Evolutionary conservation across 1,140 invertebrate genomes (phyloP), one percentile per base, ranked within the genome.

Genomic region (Tenebrio molitor): DNA sequence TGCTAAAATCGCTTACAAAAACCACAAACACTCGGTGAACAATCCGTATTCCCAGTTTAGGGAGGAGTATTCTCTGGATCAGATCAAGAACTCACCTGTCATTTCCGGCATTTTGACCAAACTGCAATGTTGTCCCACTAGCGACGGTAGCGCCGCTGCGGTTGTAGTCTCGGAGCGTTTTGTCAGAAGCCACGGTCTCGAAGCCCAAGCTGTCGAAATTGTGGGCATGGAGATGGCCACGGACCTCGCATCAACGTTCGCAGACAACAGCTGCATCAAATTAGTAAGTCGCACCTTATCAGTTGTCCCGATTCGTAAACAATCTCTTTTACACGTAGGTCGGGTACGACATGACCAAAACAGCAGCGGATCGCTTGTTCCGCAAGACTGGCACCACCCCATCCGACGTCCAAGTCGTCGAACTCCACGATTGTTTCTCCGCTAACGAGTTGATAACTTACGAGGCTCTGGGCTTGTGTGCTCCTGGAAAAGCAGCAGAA

Each of bases 401-500:
- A 1, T 85, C 85, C 6, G 93, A 98, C 82, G 92, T 99, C 1
- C 89, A 99, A 85, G 97, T 99, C 0, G 89, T 99, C n/a, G 98
- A 99, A 83, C 86, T 99, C n/a, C 98, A 99, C 79, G 98, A 99
- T 83, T 99, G 98, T 85, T 99, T 99, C 85, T 97, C 97, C 2
- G 91, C 94, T 3, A 99, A 99, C 85, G 98, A 99, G 81, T 84
- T 99, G 21, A 94, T 99, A 4, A 98, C 96, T 1, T 99, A 99
- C 80, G 97, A 99, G 87, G 97, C 96, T 1, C 87, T 99, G 12
- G 97, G 97, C 15, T 84, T 99, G 0, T 99, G 98, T 84, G 88
- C 88, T 2, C 90, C 91, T 73, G 98, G 97, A 70, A 91, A 97
- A 84, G 97, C 93, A 12, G 94, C 92, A n/a, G 91, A 94, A 73